Conservation (phyloP, 2,113 vertebrate species). For the Xyrauchen texanus region DNA sequence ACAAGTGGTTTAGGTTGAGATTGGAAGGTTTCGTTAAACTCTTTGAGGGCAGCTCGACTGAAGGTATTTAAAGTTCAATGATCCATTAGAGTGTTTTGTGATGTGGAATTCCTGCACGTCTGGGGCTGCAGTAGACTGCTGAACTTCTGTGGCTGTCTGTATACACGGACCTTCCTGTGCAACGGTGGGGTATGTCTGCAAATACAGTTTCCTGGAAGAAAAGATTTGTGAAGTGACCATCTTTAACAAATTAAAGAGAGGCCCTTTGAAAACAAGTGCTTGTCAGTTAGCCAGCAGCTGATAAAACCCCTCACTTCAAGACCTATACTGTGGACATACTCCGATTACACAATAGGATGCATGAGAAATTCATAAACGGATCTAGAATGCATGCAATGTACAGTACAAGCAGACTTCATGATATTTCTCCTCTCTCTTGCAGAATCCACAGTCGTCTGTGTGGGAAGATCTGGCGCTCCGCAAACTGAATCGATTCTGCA, state of each 20-base stretch:
- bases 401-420: neutral
- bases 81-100: slow-evolving; percentile 42
- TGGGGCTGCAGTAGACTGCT: slow-evolving; percentile 51
- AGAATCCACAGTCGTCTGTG: slow-evolving; percentile 86
- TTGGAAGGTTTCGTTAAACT: slow-evolving; percentile 16
- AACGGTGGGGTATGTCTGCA: slow-evolving; percentile 35
- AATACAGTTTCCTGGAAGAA: slow-evolving; percentile 54
- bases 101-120: slow-evolving; percentile 53
- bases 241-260: slow-evolving; percentile 44
- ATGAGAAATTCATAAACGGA: neutral
- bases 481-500: slow-evolving; percentile 91
- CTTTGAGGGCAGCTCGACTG: slow-evolving; percentile 52
- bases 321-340: neutral
- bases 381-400: slow-evolving; percentile 1
- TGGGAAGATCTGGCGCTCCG: slow-evolving; percentile 90
- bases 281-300: slow-evolving; percentile 30
- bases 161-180: slow-evolving; percentile 54
- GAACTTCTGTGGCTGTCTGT: slow-evolving; percentile 44
- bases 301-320: slow-evolving; percentile 21
- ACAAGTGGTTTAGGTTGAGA: too few species aligned
- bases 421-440: slow-evolving; percentile 21
- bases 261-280: slow-evolving; percentile 38
- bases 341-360: too few species aligned
- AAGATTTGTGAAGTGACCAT: slow-evolving; percentile 43
- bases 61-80: slow-evolving; percentile 44